Conservation (phyloP, 2,113 vertebrate genomes). For the Menidia beryllina region DNA sequence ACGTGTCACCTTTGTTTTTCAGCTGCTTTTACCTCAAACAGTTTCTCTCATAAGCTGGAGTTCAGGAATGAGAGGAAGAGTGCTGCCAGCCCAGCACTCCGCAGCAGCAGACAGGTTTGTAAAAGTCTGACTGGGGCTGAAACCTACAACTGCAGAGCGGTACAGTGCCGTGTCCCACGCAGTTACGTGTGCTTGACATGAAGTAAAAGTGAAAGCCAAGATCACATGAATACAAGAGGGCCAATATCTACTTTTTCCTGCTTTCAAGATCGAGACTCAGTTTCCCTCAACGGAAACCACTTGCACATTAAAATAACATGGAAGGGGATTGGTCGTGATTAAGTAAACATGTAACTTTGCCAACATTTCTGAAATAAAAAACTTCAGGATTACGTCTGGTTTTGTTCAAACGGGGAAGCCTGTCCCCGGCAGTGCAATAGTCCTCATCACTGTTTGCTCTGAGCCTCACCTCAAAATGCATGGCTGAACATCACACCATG, state of each 20-base stretch:
- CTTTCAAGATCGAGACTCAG: constrained; percentile 17
- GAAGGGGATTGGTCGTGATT: not conserved
- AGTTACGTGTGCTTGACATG: not conserved
- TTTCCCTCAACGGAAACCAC: not conserved
- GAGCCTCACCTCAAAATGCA: not conserved
- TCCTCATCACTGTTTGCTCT: too few species aligned
- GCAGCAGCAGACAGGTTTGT: not conserved
- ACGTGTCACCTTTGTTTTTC: constrained; percentile 20
- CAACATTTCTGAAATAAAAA: too few species aligned
- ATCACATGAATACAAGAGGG: constrained; percentile 18
- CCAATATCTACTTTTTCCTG: not conserved
- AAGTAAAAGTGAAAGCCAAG: not conserved
- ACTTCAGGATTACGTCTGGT: too few species aligned
- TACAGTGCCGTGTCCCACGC: not conserved
- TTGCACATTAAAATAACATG: not conserved
- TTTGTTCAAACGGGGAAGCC: not conserved
- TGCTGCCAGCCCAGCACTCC: not conserved
- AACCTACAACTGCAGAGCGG: not conserved
- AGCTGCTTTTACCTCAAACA: constrained; percentile 3
- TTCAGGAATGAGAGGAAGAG: too few species aligned
- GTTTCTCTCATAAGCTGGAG: not conserved
- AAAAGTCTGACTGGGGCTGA: not conserved
- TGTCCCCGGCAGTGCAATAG: not conserved
- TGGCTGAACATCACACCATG: too few species aligned
- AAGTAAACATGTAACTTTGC: not conserved